Percentiles rank a stretch among this genome's conserved stretches.
Conservation (phyloP, 64 coral and sea anemone genomes). For the Exaiptasia diaphana region DNA sequence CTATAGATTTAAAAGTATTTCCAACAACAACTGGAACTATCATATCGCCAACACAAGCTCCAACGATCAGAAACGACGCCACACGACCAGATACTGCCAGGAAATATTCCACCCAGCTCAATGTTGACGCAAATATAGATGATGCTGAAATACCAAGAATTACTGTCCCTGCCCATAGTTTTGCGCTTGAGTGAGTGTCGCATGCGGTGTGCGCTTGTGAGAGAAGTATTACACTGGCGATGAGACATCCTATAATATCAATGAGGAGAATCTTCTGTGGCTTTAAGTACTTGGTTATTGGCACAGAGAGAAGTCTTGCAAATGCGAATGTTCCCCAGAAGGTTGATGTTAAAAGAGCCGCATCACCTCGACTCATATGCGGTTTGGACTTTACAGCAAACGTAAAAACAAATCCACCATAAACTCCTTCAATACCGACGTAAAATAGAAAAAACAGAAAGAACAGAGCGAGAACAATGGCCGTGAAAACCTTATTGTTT, state of each 20-base stretch:
- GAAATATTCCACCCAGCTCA: constrained; percentile 76
- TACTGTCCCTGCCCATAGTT: constrained; percentile 77
- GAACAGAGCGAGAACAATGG: constrained; percentile 48
- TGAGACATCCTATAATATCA: constrained; percentile 56
- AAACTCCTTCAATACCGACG: constrained; percentile 79
- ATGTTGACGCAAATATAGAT: constrained; percentile 68
- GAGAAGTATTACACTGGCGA: constrained; percentile 58
- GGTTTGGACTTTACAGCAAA: constrained; percentile 40
- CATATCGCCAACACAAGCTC: constrained; percentile 82
- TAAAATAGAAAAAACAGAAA: constrained; percentile 83
- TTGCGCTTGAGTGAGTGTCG: not conserved
- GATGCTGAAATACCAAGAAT: constrained; percentile 76
- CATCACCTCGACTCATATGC: not conserved
- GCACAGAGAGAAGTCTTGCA: constrained; percentile 70
- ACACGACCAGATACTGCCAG: constrained; percentile 73
- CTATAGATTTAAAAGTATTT: constrained; percentile 12
- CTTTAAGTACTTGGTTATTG: constrained; percentile 61
- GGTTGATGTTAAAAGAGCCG: constrained; percentile 63
- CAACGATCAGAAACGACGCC: constrained; percentile 76
- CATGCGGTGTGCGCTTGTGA: constrained; percentile 52
- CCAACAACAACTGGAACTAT: constrained; percentile 73
- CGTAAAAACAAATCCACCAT: constrained; percentile 84
- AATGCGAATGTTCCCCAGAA: constrained; percentile 95
- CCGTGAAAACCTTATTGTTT: constrained; percentile 53
- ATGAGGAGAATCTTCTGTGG: constrained; percentile 58